Evolutionary conservation across 2,113 vertebrate species (phyloP).

Genomic region (Philantomba maxwellii): DNA sequence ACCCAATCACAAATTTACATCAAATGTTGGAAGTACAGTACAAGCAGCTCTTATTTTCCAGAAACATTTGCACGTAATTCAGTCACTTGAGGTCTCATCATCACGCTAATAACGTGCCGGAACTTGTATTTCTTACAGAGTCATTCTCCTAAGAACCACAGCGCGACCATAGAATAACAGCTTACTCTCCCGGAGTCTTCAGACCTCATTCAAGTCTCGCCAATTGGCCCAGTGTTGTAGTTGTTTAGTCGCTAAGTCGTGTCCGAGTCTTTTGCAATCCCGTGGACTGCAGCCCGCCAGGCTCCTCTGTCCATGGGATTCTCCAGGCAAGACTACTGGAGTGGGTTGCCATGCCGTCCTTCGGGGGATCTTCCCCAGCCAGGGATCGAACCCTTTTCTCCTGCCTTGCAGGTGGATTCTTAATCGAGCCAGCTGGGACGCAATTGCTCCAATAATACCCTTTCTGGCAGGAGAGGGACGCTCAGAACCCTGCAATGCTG

Average conservation of each 20-base stretch:
- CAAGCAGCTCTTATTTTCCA: neutral
- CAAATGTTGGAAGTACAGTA: neutral
- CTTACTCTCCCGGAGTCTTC: too few species aligned
- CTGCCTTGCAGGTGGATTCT: neutral
- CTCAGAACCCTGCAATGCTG: accelerated
- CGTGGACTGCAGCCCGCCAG: neutral
- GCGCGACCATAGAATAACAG: neutral
- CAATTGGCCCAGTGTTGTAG: accelerated
- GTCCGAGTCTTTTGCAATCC: neutral
- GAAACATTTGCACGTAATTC: neutral
- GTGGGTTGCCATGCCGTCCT: neutral
- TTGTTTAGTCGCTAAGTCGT: neutral
- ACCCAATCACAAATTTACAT: neutral
- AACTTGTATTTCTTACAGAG: neutral
- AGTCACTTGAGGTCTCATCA: neutral
- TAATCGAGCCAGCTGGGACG: neutral
- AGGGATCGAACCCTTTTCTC: neutral
- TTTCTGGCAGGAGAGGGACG: neutral
- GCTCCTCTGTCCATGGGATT: neutral
- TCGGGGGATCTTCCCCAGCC: neutral
- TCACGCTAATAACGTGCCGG: neutral
- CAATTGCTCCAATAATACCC: too few species aligned
- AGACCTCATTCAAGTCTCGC: neutral
- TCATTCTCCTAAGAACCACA: neutral
- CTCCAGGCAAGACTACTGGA: neutral